phyloP scores from a whole-genome alignment of 2,797 vertebrate species.

The Hirundo rustica region DNA sequence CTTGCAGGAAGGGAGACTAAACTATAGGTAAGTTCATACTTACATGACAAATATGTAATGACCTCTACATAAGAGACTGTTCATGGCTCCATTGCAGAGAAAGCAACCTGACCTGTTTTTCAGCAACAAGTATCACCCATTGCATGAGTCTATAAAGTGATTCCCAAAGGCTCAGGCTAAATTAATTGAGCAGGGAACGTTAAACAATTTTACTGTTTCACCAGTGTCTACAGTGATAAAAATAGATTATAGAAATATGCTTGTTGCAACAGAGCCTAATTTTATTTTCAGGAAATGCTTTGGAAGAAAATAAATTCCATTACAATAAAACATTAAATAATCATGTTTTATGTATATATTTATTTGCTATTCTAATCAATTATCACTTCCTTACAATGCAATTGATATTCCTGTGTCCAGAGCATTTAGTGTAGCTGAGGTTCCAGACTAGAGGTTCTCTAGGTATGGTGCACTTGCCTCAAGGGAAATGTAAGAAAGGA shows the following conservation, averaged over 20 bases:
- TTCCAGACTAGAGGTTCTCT: neutral
- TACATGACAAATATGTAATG: neutral
- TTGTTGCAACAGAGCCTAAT: neutral
- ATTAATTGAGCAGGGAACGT: constrained; percentile 38
- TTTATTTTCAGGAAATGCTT: constrained; percentile 49
- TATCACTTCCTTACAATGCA: neutral
- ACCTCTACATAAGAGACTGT: neutral
- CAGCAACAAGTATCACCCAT: neutral
- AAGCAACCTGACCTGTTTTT: neutral
- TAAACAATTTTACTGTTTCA: constrained; percentile 43
- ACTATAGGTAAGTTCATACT: neutral
- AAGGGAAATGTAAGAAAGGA: neutral
- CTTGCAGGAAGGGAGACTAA: neutral
- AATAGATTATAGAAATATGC: constrained; percentile 45
- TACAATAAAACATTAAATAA: neutral
- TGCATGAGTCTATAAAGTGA: neutral
- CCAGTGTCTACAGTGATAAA: constrained; percentile 10
- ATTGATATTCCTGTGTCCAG: neutral
- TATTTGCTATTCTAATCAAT: neutral
- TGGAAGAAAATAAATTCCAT: neutral
- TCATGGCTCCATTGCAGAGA: neutral
- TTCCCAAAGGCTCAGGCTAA: constrained; percentile 37
- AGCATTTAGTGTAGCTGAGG: neutral
- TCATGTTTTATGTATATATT: neutral
- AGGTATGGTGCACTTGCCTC: neutral